A percentile compares a stretch with the other conserved stretches of the same genome.
Evolutionary conservation across 2,113 vertebrate genomes (phyloP).

Genomic region (Zeus faber): DNA sequence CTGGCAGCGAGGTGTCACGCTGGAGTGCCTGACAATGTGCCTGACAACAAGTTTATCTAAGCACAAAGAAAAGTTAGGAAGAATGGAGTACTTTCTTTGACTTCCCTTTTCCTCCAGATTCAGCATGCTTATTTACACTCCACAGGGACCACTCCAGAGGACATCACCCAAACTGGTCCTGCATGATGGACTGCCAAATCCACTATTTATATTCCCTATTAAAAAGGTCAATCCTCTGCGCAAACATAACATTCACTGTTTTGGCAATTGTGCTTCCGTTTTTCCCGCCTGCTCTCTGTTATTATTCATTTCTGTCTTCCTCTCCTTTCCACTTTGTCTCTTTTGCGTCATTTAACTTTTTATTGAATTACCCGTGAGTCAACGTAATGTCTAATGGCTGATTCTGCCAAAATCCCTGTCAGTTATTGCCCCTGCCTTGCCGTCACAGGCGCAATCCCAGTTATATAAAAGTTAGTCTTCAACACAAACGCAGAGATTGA

Average conservation of each 20-base stretch:
- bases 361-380: no score
- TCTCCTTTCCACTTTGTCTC: background rate
- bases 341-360: background rate
- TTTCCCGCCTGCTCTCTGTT: background rate
- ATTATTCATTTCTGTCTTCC: background rate
- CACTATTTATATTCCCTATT: constrained; percentile 35
- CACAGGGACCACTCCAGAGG: constrained; percentile 41
- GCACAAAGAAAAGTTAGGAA: constrained; percentile 68
- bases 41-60: constrained; percentile 77
- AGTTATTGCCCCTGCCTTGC: background rate
- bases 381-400: no score
- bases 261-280: constrained; percentile 4
- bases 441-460: background rate
- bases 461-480: constrained; percentile 27
- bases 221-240: constrained; percentile 41
- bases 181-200: constrained; percentile 34
- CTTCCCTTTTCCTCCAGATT: constrained; percentile 44
- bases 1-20: constrained; percentile 70
- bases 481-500: constrained; percentile 50
- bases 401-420: no score
- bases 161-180: constrained; percentile 31
- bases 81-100: constrained; percentile 62
- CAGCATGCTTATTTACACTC: constrained; percentile 45
- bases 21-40: constrained; percentile 65
- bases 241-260: constrained; percentile 30